These are phyloP conservation scores for Cyprinella venusta DNA, from an alignment of 2,797 vertebrate species.

Conservation along the genomic window DNA sequence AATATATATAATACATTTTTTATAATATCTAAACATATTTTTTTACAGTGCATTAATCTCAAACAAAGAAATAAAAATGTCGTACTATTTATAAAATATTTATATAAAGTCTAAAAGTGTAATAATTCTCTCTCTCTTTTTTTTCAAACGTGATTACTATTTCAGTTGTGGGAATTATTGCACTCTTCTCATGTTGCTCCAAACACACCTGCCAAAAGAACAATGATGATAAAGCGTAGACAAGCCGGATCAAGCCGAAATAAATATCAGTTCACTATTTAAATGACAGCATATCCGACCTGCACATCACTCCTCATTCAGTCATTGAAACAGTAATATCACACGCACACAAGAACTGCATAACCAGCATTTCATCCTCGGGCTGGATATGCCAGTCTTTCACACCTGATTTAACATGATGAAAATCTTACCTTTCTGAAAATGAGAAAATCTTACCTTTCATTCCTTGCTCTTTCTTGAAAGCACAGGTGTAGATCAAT, in stretches of 20 bases:
- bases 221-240: constrained; percentile 24
- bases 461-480: constrained; percentile 46
- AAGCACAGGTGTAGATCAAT: not conserved
- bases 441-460: constrained; percentile 56
- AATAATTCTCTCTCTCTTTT: not conserved
- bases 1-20: no score
- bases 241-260: constrained; percentile 68
- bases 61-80: not conserved
- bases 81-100: not conserved
- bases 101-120: not conserved
- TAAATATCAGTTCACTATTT: constrained; percentile 51
- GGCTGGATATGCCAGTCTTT: constrained; percentile 47
- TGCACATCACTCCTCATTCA: constrained; percentile 62
- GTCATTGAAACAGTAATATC: constrained; percentile 79
- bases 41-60: not conserved
- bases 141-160: constrained; percentile 9
- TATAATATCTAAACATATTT: no score
- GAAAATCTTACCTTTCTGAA: constrained; percentile 49
- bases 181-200: constrained; percentile 33
- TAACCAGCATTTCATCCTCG: constrained; percentile 61
- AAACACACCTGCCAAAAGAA: constrained; percentile 38
- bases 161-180: constrained; percentile 35
- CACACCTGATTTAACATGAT: constrained; percentile 54
- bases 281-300: constrained; percentile 64
- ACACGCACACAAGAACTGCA: constrained; percentile 71